These are phyloP conservation scores for Mixornis gularis DNA, from an alignment of 2,113 vertebrate species.

Conservation along the genomic window DNA sequence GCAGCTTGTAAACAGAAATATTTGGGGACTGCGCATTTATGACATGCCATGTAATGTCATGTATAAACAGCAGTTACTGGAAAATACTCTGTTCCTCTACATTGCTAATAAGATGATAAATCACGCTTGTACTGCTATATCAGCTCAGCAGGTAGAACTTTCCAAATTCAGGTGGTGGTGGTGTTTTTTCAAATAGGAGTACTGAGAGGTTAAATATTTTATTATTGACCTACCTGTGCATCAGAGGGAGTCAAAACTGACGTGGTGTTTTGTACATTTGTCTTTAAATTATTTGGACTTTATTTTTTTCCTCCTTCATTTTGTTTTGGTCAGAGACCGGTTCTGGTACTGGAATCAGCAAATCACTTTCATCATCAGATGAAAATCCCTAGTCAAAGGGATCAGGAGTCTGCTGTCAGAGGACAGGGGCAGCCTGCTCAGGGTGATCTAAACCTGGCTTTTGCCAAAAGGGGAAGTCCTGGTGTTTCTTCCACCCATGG, in stretches of 20 bases:
- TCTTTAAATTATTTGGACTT: background rate
- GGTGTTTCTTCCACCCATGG: background rate
- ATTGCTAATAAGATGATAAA: slow-evolving; percentile 38
- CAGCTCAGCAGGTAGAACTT: slow-evolving; percentile 1
- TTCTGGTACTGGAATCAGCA: background rate
- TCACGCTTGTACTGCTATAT: background rate
- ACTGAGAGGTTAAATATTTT: background rate
- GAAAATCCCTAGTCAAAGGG: background rate
- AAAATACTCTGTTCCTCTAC: background rate
- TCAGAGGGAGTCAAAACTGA: background rate
- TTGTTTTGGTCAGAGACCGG: background rate
- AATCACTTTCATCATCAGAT: background rate
- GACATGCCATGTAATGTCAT: slow-evolving; percentile 26
- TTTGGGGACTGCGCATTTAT: slow-evolving; percentile 35
- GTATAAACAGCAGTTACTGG: slow-evolving; percentile 28
- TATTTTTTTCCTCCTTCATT: background rate
- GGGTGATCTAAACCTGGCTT: background rate
- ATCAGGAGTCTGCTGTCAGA: background rate
- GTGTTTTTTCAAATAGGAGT: background rate
- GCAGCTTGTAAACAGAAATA: slow-evolving; percentile 63
- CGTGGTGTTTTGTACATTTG: background rate
- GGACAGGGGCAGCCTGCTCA: background rate
- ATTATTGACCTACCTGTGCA: background rate
- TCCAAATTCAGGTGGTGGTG: background rate
- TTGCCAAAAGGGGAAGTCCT: background rate